Conservation (phyloP, 2,888 invertebrate genomes). For the Prostheceraeus crozeri region DNA sequence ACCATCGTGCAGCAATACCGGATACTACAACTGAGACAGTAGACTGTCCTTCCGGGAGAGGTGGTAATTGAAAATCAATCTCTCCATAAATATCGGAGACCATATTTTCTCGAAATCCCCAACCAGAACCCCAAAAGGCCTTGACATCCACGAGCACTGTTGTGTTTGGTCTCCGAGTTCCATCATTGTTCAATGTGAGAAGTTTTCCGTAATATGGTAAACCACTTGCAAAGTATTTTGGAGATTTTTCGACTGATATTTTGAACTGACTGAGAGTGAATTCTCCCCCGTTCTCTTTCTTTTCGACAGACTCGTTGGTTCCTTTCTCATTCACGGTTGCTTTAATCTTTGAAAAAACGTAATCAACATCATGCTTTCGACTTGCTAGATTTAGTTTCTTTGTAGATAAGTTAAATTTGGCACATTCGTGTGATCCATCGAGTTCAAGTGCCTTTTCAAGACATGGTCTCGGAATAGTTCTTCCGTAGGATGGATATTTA, state of each 20-base stretch:
- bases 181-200: not conserved
- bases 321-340: conserved; percentile 12
- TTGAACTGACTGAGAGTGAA: not conserved
- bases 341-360: not conserved
- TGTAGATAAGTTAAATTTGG: not conserved
- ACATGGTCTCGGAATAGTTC: not conserved
- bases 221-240: conserved; percentile 9
- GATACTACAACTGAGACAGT: too few species aligned
- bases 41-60: conserved; percentile 16
- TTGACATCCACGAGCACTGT: conserved; percentile 7
- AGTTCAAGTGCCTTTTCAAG: not conserved
- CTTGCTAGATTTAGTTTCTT: not conserved
- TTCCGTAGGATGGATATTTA: not conserved
- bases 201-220: conserved; percentile 31
- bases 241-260: not conserved
- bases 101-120: conserved; percentile 28
- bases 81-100: conserved; percentile 25
- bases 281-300: not conserved
- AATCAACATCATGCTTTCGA: not conserved
- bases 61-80: conserved; percentile 27
- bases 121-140: not conserved
- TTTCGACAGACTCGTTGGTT: not conserved
- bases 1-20: too few species aligned
- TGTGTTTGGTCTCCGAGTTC: not conserved
- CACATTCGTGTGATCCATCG: not conserved